Base-by-base conservation (phyloP, 2,888 invertebrate genomes). In the Blastobasis lacticolella region DNA sequence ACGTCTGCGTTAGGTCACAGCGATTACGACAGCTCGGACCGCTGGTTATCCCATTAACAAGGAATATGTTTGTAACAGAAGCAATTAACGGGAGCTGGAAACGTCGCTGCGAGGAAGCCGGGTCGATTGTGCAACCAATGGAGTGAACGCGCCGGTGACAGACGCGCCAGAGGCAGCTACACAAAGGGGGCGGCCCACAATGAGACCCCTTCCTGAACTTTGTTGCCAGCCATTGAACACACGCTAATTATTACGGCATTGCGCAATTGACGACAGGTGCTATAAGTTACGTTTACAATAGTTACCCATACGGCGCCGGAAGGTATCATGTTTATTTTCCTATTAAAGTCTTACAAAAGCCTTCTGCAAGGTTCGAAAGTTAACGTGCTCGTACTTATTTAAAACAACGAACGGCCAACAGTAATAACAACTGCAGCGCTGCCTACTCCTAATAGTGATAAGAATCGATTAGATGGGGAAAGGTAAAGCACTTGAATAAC, bases 161-260 rank as follows among this genome's bases (percentile, higher is more conserved):
- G 67, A 66, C 69, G 64, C 71, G 66, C 61, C 63, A 55, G 56
- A 57, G 59, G 66, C 64, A 51, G 56, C 57, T 59, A 66, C 63
- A 51, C 71, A 79, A 75, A 76, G 75, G 75, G 75, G 69, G 59
- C 58, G 59, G 61, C 9, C 64, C 62, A 73, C 69, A 76, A 75
- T 71, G 71, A 76, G 80, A 75, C 81, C 23, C 78, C 73, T 78
- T 77, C 70, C 70, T 66, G 71, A 66, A 72, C 64, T 67, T 67
- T 72, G 66, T 74, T 60, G 58, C 61, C 65, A 61, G 62, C 60
- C 64, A 71, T 58, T 74, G 67, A 74, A 71, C 61, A 61, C 63
- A 56, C 53, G 62, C 69, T 78, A 77, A 80, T 78, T 75, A 71
- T 58, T 60, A 57, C 62, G 57, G 57, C 54, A 56, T 54, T 59